Conservation (phyloP, 2,888 invertebrate species). For the Aporophyla lueneburgensis region DNA sequence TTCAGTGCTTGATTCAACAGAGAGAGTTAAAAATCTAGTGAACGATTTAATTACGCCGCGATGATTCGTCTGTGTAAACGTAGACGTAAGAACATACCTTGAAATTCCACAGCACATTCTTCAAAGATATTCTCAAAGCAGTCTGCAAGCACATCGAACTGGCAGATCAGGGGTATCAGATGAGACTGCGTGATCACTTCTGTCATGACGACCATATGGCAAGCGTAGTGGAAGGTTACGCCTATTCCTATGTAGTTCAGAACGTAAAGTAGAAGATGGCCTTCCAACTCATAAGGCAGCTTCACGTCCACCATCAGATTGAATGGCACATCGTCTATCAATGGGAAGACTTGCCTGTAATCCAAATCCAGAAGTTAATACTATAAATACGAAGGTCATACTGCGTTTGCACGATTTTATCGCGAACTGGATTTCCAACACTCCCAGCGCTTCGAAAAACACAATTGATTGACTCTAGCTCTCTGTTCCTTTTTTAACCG, state of each 20-base stretch:
- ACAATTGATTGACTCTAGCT: no score
- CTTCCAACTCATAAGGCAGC: constrained; percentile 75
- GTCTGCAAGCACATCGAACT: constrained; percentile 79
- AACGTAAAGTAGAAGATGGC: constrained; percentile 70
- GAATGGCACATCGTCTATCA: constrained; percentile 82
- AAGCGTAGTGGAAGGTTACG: constrained; percentile 74
- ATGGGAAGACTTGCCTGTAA: constrained; percentile 79
- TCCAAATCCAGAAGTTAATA: neutral
- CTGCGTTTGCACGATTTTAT: no score
- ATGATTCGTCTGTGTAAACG: no score
- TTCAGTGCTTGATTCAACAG: no score
- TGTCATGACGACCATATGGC: constrained; percentile 80
- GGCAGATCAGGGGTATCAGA: constrained; percentile 81
- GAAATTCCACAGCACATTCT: constrained; percentile 73
- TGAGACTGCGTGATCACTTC: constrained; percentile 82
- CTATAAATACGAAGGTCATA: no score
- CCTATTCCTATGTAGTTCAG: constrained; percentile 72
- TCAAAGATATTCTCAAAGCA: constrained; percentile 80
- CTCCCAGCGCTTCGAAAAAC: no score
- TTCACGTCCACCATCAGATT: constrained; percentile 77
- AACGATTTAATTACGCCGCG: no score
- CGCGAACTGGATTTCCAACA: no score
- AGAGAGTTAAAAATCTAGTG: no score
- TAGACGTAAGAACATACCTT: constrained; percentile 50
- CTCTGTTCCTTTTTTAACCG: no score